A percentile compares a stretch with the other conserved stretches of the same genome.
phyloP scores from a whole-genome alignment of 2,888 invertebrate genomes.

The Octonoba sinensis region DNA sequence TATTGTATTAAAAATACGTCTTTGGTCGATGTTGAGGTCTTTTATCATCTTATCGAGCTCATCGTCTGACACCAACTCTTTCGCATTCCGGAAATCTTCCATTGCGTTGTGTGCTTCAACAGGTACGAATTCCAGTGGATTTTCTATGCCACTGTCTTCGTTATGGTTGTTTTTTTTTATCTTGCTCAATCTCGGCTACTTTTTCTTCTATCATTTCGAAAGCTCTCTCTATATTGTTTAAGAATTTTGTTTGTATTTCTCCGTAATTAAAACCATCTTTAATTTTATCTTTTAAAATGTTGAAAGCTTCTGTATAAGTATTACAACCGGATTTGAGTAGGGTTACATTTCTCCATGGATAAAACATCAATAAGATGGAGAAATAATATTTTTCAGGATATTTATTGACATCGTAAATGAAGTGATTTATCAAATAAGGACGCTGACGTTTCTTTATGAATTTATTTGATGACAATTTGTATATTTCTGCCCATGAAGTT shows the following conservation, averaged over 20 bases:
- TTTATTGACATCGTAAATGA: constrained; percentile 1
- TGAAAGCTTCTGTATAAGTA: constrained; percentile 7
- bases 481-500: background rate
- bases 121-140: background rate
- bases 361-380: constrained; percentile 13
- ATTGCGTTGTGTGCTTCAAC: background rate
- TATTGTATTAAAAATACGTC: background rate
- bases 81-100: background rate
- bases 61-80: background rate
- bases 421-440: constrained; percentile 4
- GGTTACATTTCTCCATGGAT: constrained; percentile 1
- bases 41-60: background rate
- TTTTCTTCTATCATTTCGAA: background rate
- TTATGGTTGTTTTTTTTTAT: background rate
- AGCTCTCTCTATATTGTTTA: background rate
- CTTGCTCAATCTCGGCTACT: constrained; percentile 2
- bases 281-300: background rate
- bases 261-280: background rate
- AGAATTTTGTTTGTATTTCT: background rate
- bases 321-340: background rate
- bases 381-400: constrained; percentile 13
- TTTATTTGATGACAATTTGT: background rate
- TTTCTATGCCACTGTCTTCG: background rate
- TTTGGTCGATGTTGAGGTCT: background rate
- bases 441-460: background rate